Evolutionary conservation across 2,113 vertebrate genomes (phyloP), one percentile per base, ranked within the genome.

Genomic region (Grallaria varia): DNA sequence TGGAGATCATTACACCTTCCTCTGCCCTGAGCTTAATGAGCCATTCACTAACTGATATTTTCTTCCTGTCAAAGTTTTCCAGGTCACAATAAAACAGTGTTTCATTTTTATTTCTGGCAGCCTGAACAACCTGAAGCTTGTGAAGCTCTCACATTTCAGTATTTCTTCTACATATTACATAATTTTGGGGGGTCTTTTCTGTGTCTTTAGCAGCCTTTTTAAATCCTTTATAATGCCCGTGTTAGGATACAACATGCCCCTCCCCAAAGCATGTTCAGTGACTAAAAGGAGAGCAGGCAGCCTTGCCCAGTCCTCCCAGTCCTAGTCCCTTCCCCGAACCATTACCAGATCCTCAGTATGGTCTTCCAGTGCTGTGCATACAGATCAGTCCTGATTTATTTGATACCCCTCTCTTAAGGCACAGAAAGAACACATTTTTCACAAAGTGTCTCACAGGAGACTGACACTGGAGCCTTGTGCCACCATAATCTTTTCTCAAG

Each of bases 41-140:
- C 40, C 40, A 13, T 79, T 94, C 49, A 16, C 33, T 75, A 75
- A 55, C 44, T 71, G 44, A 4, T 73, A 42, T 58, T 75, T 92
- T 64, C 24, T 95, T 89, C 84, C n/a, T 53, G 33, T 39, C 83
- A 81, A 45, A 59, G 24, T 62, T 91, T 84, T 73, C 49, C 44
- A 45, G 24, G 11, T 71, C 8, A 15, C 35, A 89, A 35, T 44
- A 5, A 63, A 92, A 76, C 24, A n/a, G 45, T 14, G 1, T 52
- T 89, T 74, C 1, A 0, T 14, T 71, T 90, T 87, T 44, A 63
- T 67, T 86, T 88, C 60, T 1, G 2, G 31, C 13, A 67, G 30
- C 18, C 27, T 81, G 56, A 88, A 80, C 8, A 79, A 17, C 40
- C 20, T 4, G 1, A 83, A 80, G 15, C 5, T 24, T 55, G 62